These are phyloP conservation scores for Adineta ricciae DNA, from an alignment of 2,888 invertebrate genomes.

Conservation along the genomic window DNA sequence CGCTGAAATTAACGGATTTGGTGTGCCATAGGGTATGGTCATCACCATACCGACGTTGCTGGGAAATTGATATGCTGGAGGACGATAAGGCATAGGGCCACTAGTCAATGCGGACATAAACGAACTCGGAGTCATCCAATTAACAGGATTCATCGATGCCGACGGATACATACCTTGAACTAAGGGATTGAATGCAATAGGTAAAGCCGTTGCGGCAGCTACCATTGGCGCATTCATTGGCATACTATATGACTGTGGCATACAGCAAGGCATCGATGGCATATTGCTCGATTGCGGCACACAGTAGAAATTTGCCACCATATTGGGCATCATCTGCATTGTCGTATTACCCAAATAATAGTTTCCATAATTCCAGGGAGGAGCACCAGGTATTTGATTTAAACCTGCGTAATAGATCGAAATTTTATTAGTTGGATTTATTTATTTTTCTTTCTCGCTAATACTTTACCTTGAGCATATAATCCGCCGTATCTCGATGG, in stretches of 20 bases:
- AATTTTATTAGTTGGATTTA: not conserved
- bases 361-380: slow-evolving; percentile 11
- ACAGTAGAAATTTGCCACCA: too few species aligned
- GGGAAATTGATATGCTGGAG: not conserved
- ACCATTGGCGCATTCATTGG: not conserved
- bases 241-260: not conserved
- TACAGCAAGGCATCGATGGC: not conserved
- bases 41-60: not conserved
- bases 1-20: not conserved
- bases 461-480: not conserved
- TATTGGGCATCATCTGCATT: not conserved
- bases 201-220: not conserved
- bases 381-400: not conserved
- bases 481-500: not conserved
- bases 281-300: not conserved
- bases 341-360: not conserved
- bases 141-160: not conserved
- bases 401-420: not conserved
- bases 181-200: not conserved
- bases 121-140: not conserved
- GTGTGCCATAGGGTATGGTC: not conserved
- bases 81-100: not conserved
- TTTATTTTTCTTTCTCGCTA: not conserved
- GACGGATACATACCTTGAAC: not conserved
- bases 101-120: not conserved